Conservation (phyloP, 37 sponge, comb jelly and placozoan species). For the Corticium candelabrum region DNA sequence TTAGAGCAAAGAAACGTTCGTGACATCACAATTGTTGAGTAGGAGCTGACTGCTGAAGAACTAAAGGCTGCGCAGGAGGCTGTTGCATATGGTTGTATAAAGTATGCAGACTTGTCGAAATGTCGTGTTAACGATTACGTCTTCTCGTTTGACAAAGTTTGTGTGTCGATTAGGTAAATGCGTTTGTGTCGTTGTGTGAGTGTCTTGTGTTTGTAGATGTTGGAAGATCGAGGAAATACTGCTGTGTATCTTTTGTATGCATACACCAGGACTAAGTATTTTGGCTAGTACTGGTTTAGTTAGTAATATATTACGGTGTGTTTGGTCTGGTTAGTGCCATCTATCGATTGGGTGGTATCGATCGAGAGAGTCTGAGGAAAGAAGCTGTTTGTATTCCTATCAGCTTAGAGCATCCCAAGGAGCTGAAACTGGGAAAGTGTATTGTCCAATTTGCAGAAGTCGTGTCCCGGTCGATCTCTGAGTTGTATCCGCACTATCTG, state of each 20-base stretch:
- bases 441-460: constrained; percentile 86
- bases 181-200: neutral
- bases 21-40: too few relatives aligned
- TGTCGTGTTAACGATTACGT: constrained; percentile 86
- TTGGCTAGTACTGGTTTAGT: too few relatives aligned
- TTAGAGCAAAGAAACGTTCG: too few relatives aligned
- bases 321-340: neutral
- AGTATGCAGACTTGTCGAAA: constrained; percentile 91
- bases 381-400: neutral
- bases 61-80: constrained; percentile 64
- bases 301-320: neutral
- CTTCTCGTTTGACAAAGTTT: constrained; percentile 96
- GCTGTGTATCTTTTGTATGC: constrained; percentile 96
- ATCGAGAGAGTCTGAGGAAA: neutral
- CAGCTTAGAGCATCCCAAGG: constrained; percentile 13
- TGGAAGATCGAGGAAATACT: constrained; percentile 93
- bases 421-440: constrained; percentile 79
- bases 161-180: neutral
- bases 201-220: constrained; percentile 39
- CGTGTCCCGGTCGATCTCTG: constrained; percentile 29
- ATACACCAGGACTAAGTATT: constrained; percentile 75
- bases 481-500: constrained; percentile 69
- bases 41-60: constrained; percentile 61
- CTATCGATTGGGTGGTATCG: neutral
- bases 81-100: constrained; percentile 98